These are phyloP conservation scores for Bucorvus abyssinicus DNA, from an alignment of 2,797 vertebrate species.

Conservation along the genomic window DNA sequence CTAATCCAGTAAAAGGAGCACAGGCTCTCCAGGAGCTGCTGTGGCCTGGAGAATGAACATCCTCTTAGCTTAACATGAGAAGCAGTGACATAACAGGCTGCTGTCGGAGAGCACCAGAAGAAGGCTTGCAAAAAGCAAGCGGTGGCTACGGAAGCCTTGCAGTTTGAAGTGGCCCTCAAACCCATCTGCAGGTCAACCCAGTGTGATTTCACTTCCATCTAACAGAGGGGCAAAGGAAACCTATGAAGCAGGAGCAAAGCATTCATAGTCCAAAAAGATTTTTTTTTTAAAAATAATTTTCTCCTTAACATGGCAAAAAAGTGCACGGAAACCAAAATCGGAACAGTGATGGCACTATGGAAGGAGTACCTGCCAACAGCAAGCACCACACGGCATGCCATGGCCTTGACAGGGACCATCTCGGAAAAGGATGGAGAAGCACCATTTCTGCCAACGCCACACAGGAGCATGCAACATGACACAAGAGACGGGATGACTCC, in stretches of 20 bases:
- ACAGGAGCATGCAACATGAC: background rate
- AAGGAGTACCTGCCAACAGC: background rate
- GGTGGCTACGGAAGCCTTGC: background rate
- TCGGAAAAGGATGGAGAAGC: background rate
- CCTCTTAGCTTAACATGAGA: background rate
- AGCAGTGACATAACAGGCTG: background rate
- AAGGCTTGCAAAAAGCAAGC: background rate
- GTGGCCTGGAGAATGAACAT: background rate
- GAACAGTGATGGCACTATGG: background rate
- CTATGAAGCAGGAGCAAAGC: background rate
- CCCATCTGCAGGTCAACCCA: background rate
- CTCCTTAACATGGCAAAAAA: background rate
- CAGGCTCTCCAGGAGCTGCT: background rate
- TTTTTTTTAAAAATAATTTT: background rate
- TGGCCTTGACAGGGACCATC: background rate
- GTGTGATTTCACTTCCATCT: background rate
- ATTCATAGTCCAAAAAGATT: background rate
- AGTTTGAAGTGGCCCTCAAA: background rate
- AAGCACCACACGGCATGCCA: background rate
- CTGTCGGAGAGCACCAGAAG: background rate
- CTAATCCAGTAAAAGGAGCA: background rate
- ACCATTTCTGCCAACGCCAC: background rate
- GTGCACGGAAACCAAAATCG: accelerated
- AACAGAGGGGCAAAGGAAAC: background rate
- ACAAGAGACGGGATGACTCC: accelerated